Conservation (phyloP, 2,888 invertebrate genomes). For the Crocallis elinguaria region DNA sequence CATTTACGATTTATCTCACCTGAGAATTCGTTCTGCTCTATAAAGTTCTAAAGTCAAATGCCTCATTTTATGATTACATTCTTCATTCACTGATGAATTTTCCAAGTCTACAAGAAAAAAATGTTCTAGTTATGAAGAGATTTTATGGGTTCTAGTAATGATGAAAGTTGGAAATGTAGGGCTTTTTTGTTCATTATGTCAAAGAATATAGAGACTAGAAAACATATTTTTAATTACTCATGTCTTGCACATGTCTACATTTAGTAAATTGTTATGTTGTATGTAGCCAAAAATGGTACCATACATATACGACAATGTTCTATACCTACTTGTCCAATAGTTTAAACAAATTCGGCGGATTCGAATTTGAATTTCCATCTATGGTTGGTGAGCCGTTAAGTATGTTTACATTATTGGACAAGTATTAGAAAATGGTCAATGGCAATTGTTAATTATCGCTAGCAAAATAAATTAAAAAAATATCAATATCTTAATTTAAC, state of each 20-base stretch:
- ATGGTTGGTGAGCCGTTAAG: too few species aligned
- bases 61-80: conserved; percentile 66
- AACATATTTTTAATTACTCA: background rate
- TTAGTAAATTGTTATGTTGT: background rate
- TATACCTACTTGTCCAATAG: too few species aligned
- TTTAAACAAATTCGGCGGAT: too few species aligned
- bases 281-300: too few species aligned
- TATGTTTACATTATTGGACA: too few species aligned
- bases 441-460: too few species aligned
- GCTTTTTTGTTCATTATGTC: background rate
- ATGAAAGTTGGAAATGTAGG: background rate
- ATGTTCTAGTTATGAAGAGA: conserved; percentile 10
- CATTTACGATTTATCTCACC: conserved; percentile 47
- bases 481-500: too few species aligned
- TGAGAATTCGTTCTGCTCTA: conserved; percentile 61
- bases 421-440: too few species aligned
- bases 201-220: background rate
- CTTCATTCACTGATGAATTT: conserved; percentile 50
- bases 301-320: too few species aligned
- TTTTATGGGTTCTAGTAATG: background rate
- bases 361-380: too few species aligned
- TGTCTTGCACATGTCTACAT: background rate
- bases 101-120: conserved; percentile 32
- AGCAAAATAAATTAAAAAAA: too few species aligned
- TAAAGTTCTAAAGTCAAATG: conserved; percentile 62